These are phyloP conservation scores for Mizuhopecten yessoensis DNA, from an alignment of 1,140 invertebrate species.

Conservation along the genomic window DNA sequence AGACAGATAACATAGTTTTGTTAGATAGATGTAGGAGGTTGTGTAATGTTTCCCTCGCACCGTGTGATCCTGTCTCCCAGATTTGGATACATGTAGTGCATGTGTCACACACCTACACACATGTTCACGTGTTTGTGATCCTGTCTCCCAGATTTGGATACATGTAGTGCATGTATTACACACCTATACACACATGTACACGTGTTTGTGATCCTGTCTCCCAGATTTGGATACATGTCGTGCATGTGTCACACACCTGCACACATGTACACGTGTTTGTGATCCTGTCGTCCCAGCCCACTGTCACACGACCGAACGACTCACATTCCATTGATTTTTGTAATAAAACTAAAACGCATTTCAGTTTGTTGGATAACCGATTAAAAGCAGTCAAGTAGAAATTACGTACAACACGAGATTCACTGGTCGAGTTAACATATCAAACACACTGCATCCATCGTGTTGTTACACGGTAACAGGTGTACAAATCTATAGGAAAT, in stretches of 20 bases:
- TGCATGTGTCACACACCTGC: not conserved
- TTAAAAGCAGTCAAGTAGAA: not conserved
- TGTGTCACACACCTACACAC: not conserved
- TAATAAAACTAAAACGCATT: not conserved
- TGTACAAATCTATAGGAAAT: too few relatives aligned
- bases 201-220: too few relatives aligned
- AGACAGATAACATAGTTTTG: not conserved
- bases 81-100: not conserved
- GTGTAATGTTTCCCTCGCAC: not conserved
- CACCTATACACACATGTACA: not conserved
- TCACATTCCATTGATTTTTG: constrained; percentile 6
- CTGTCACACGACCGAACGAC: not conserved
- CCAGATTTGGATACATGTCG: not conserved
- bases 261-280: not conserved
- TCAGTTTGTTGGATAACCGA: not conserved
- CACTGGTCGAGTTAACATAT: too few relatives aligned
- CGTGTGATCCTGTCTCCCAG: not conserved
- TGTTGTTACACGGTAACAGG: too few relatives aligned
- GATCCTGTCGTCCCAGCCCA: not conserved
- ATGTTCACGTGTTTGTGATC: too few relatives aligned
- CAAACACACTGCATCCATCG: too few relatives aligned
- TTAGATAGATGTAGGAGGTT: not conserved
- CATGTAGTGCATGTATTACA: not conserved
- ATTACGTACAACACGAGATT: too few relatives aligned
- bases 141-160: not conserved